Evolutionary conservation across 2,888 invertebrate species (phyloP).

Genomic region (Drosophila subsilvestris): DNA sequence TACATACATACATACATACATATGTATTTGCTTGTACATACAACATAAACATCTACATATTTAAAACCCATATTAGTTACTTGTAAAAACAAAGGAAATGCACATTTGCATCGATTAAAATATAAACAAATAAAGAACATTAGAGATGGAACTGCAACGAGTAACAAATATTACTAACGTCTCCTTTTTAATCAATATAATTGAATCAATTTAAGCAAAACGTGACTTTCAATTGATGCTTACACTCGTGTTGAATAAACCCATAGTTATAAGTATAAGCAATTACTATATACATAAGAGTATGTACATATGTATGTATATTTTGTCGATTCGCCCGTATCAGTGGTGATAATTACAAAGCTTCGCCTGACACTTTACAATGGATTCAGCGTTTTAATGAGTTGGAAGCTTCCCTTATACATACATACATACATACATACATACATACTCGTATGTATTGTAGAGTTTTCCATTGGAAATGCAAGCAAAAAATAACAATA

Average conservation of each 20-base stretch:
- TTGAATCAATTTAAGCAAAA: conserved; percentile 48
- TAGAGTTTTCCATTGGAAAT: background rate
- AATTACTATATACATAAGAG: background rate
- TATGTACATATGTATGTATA: background rate
- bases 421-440: background rate
- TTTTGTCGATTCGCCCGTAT: conserved; percentile 28
- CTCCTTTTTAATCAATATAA: conserved; percentile 27
- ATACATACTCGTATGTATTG: background rate
- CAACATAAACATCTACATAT: too few species aligned
- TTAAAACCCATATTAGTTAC: too few species aligned
- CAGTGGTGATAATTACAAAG: conserved; percentile 56
- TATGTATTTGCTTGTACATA: too few species aligned
- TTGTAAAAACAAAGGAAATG: background rate
- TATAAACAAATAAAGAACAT: background rate
- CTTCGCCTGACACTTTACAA: conserved; percentile 14
- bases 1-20: too few species aligned
- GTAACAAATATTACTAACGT: conserved; percentile 28
- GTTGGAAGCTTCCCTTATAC: conserved; percentile 4
- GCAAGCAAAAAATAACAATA: background rate
- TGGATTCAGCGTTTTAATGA: conserved; percentile 29
- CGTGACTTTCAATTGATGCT: conserved; percentile 53
- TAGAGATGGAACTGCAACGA: background rate
- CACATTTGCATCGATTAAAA: background rate
- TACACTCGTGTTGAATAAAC: conserved; percentile 26
- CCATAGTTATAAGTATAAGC: background rate